Base-by-base conservation (phyloP, 2,888 invertebrate genomes). In the Cantharis rufa region DNA sequence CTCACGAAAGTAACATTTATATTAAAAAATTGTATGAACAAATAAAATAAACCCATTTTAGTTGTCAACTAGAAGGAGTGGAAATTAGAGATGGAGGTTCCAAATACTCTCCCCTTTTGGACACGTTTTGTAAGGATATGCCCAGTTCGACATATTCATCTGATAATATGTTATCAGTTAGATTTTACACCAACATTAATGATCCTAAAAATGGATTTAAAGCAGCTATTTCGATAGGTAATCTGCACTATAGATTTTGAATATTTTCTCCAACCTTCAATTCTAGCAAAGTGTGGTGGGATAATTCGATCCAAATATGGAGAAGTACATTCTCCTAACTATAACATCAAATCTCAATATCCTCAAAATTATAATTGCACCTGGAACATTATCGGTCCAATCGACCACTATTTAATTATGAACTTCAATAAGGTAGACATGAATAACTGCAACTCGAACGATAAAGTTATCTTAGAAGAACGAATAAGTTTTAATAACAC, bases 81-180 rank as follows among this genome's bases (percentile, higher is more conserved):
- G 96, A 97, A 87, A 84, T 98, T 9, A 90, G 92, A 79, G 96
- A 98, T 87, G 98, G 98, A 1, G 93, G 93, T 0, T 94, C 96
- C 0, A 89, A 89, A 18, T 84, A 91, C 74, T 92, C 98, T 0
- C 91, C 90, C 0, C 82, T 91, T 0, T 86, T 96, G 63, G 93
- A 93, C 1, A 90, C 88, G 80, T 93, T 88, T 84, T 96, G 96
- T 84, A 84, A 86, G 13, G 87, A 88, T 1, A 89, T 86, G 66
- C 94, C 95, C 0, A 90, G 91, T 63, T 92, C 93, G 0, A 88
- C 91, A 66, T 90, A 90, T 82, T 90, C 93, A 0, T 91, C 89
- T 3, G 92, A 91, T 71, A 96, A 95, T 85, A 88, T 92, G 72
- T 83, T 96, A 62, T 92, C 91, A 80, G 86, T 96, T 7, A 92